Conservation (phyloP, 2,797 vertebrate genomes). For the Cynopterus sphinx region DNA sequence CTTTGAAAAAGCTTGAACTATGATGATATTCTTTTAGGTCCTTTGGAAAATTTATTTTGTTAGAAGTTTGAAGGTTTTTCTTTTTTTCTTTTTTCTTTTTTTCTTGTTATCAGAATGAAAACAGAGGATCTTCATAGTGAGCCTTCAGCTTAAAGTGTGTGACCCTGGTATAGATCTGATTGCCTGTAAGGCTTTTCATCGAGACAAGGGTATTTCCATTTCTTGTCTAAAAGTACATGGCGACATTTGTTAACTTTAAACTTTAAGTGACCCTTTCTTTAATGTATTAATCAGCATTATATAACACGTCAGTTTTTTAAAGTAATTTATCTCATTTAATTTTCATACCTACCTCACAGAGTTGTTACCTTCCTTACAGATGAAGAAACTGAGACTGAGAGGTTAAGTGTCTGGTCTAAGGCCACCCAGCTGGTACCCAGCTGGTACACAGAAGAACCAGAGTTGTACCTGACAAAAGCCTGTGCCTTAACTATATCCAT, state of each 20-base stretch:
- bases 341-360: neutral
- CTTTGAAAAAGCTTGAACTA: neutral
- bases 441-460: neutral
- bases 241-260: neutral
- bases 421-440: neutral
- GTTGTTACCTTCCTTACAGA: neutral
- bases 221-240: neutral
- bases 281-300: neutral
- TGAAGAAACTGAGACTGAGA: constrained; percentile 5
- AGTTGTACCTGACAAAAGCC: neutral
- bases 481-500: neutral
- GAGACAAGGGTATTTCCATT: neutral
- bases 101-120: neutral
- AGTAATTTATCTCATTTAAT: constrained; percentile 21
- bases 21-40: neutral
- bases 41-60: neutral
- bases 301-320: neutral
- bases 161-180: neutral
- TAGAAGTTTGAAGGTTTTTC: neutral
- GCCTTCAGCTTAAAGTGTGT: neutral
- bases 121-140: neutral
- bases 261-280: neutral
- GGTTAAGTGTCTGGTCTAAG: neutral
- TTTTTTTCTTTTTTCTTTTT: neutral
- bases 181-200: neutral